phyloP scores from a whole-genome alignment of 2,113 vertebrate genomes.

The Oncorhynchus kisutch region DNA sequence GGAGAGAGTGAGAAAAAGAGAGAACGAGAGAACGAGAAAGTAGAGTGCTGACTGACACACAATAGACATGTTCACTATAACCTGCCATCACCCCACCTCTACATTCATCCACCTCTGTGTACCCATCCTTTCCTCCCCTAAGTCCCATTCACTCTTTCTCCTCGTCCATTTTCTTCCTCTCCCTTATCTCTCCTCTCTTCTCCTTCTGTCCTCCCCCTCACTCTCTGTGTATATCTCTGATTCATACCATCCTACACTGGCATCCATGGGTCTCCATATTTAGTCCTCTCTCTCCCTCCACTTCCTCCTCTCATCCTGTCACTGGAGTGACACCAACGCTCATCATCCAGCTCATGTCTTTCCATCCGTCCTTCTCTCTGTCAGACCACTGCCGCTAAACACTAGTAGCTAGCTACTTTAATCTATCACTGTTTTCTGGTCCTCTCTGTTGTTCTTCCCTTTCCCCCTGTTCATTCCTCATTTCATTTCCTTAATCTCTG shows the following conservation, averaged over 20 bases:
- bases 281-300: conserved; percentile 31
- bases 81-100: conserved; percentile 5
- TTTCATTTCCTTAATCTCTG: background rate
- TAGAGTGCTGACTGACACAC: background rate
- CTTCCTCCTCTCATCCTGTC: conserved; percentile 18
- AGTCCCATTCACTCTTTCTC: conserved; percentile 2
- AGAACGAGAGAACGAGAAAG: no score
- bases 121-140: background rate
- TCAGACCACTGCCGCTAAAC: background rate
- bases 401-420: background rate
- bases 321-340: conserved; percentile 30
- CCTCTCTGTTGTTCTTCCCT: background rate
- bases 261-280: conserved; percentile 51
- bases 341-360: background rate
- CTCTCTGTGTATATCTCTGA: conserved; percentile 35
- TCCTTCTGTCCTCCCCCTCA: conserved; percentile 10
- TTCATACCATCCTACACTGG: conserved; percentile 49
- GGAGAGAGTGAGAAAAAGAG: background rate
- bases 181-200: conserved; percentile 8
- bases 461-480: background rate
- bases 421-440: background rate
- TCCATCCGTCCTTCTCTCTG: background rate
- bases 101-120: conserved; percentile 10
- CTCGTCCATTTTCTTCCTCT: conserved; percentile 14
- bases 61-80: background rate